These are phyloP conservation scores for Etheostoma perlongum DNA, from an alignment of 2,797 vertebrate genomes.

Conservation along the genomic window DNA sequence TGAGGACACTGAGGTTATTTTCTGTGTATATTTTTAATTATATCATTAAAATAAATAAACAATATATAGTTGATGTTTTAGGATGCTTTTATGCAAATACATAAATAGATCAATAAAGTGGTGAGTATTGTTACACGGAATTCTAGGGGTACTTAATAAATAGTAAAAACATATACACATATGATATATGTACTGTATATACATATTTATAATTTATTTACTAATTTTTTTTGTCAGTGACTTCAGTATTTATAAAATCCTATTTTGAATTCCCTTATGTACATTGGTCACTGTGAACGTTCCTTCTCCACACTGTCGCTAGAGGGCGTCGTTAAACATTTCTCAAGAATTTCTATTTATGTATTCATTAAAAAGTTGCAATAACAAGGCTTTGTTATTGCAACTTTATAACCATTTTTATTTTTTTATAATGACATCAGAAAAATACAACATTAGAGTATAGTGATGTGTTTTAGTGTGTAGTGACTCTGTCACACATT, in stretches of 20 bases:
- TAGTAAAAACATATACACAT: no score
- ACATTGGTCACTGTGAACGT: neutral
- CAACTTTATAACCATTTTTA: no score
- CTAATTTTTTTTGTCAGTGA: neutral
- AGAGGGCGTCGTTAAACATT: conserved; percentile 16
- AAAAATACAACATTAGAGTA: neutral
- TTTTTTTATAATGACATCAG: neutral
- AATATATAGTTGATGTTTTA: neutral
- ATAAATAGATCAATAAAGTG: neutral
- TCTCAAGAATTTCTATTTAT: neutral
- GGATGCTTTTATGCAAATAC: neutral
- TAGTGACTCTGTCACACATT: neutral
- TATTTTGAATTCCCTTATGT: neutral
- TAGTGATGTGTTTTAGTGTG: neutral
- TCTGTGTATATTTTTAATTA: neutral
- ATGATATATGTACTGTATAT: no score
- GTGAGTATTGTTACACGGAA: neutral
- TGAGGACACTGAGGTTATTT: neutral
- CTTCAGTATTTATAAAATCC: neutral
- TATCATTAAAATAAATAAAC: neutral
- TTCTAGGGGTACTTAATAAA: neutral
- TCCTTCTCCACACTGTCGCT: neutral
- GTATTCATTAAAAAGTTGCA: neutral
- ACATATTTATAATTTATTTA: no score
- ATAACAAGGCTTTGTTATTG: neutral